These are phyloP conservation scores for Ichneumon xanthorius DNA, from an alignment of 2,888 invertebrate species.

Conservation along the genomic window DNA sequence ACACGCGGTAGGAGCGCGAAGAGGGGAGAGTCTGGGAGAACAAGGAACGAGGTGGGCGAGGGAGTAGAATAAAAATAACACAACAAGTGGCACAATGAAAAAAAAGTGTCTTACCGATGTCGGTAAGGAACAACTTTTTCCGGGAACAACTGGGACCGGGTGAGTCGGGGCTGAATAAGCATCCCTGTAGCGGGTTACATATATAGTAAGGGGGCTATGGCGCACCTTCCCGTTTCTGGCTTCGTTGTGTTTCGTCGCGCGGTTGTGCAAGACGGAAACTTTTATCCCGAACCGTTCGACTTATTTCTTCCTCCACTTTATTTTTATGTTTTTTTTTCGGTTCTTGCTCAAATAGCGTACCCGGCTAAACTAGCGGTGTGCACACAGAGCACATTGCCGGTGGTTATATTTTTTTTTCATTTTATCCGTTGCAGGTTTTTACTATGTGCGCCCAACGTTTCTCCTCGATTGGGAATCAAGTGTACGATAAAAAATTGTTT, in stretches of 20 bases:
- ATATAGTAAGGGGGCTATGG: background rate
- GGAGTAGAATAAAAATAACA: conserved; percentile 32
- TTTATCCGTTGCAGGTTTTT: too few relatives aligned
- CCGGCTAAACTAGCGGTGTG: background rate
- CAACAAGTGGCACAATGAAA: conserved; percentile 43
- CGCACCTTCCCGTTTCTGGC: conserved; percentile 16
- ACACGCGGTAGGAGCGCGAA: background rate
- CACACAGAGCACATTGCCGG: conserved; percentile 13
- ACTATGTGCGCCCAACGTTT: too few relatives aligned
- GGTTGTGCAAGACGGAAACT: conserved; percentile 37
- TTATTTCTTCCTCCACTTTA: conserved; percentile 36
- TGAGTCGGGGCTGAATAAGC: background rate
- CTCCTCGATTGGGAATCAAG: too few relatives aligned
- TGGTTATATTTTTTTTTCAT: background rate
- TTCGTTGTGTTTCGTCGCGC: conserved; percentile 33
- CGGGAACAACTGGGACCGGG: conserved; percentile 45
- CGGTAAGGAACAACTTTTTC: conserved; percentile 56
- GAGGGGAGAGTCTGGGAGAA: background rate
- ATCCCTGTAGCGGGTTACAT: background rate
- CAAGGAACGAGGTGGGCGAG: background rate
- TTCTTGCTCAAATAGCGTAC: conserved; percentile 7
- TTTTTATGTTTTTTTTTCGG: background rate
- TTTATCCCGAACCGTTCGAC: conserved; percentile 40
- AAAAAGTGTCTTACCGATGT: conserved; percentile 30
- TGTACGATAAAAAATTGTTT: too few relatives aligned